phyloP scores from a whole-genome alignment of 2,797 vertebrate genomes.

The Darevskia nairensis region DNA sequence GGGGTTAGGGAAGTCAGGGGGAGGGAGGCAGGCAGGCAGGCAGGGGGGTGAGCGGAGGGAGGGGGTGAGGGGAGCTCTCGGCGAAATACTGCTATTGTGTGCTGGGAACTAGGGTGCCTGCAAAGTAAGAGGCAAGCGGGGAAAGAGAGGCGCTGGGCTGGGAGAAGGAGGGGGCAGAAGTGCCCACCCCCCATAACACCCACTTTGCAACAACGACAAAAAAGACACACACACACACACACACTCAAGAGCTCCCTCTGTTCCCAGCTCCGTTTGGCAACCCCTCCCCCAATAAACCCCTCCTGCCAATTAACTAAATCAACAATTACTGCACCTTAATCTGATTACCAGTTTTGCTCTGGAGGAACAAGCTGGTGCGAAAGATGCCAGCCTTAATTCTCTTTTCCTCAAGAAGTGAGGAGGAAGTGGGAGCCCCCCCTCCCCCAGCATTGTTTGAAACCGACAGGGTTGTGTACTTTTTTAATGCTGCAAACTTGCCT shows the following conservation, averaged over 20 bases:
- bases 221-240: not conserved
- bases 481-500: not conserved
- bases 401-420: not conserved
- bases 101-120: conserved; percentile 74
- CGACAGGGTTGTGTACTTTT: not conserved
- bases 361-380: not conserved
- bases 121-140: conserved; percentile 61
- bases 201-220: conserved; percentile 34
- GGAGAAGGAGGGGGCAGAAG: too few relatives aligned
- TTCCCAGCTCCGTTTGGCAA: not conserved
- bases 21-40: not conserved
- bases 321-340: conserved; percentile 75
- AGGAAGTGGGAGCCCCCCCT: not conserved
- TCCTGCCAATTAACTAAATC: conserved; percentile 77
- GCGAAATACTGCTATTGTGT: conserved; percentile 79
- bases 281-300: conserved; percentile 60
- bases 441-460: not conserved
- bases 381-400: not conserved
- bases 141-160: conserved; percentile 59
- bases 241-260: conserved; percentile 45
- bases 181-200: conserved; percentile 68
- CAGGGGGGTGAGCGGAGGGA: not conserved
- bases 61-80: conserved; percentile 5
- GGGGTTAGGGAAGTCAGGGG: conserved; percentile 58
- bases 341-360: conserved; percentile 70